phyloP scores from a whole-genome alignment of 2,888 invertebrate species.

The Pachymerium ferrugineum region DNA sequence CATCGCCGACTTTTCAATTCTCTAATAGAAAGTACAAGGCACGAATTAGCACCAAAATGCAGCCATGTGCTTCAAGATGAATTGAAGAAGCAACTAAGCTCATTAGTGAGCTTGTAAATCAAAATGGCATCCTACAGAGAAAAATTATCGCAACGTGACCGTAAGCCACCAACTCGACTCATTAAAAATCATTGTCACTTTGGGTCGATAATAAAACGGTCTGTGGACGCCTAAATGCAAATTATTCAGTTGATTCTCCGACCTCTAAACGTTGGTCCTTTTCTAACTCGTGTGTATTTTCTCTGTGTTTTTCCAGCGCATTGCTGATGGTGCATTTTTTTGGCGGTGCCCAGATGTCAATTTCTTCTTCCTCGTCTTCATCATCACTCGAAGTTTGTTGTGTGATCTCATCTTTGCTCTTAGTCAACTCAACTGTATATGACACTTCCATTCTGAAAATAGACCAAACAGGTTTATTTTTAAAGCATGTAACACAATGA shows the following conservation, averaged over 20 bases:
- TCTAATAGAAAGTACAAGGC: neutral
- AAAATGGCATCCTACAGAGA: neutral
- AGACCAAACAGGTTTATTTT: neutral
- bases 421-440: too few relatives aligned
- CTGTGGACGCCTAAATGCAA: neutral
- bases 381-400: neutral
- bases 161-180: conserved; percentile 2
- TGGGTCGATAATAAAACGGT: neutral
- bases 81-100: neutral
- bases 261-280: neutral
- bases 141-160: neutral
- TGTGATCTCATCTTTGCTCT: conserved; percentile 13
- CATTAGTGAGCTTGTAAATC: conserved; percentile 1
- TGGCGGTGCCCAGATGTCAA: neutral
- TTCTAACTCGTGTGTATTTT: neutral
- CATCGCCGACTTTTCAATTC: conserved; percentile 3
- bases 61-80: neutral
- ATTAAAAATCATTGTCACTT: neutral
- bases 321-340: neutral
- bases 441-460: neutral
- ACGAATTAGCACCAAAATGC: neutral
- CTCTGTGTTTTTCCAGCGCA: neutral
- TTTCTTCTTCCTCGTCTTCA: neutral
- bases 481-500: neutral
- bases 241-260: too few relatives aligned